A percentile compares a stretch with the other conserved stretches of the same genome.
These are phyloP conservation scores for Cantharis nigra DNA, from an alignment of 2,888 invertebrate genomes.

Conservation along the genomic window DNA sequence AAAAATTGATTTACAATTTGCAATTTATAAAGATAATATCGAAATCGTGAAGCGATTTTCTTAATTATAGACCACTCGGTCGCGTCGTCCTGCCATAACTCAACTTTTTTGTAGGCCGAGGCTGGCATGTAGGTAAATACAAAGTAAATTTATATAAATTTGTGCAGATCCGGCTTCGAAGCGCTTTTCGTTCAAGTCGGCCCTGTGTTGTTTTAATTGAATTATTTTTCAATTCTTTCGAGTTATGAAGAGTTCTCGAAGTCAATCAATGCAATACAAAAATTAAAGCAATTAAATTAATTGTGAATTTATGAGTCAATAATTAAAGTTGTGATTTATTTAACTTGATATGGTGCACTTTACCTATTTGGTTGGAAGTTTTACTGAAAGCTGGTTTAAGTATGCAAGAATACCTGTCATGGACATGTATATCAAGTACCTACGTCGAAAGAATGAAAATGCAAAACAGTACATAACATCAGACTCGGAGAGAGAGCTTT, in stretches of 20 bases:
- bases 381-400: neutral
- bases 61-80: neutral
- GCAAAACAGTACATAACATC: constrained; percentile 2
- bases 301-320: neutral
- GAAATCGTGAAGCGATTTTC: neutral
- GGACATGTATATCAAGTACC: neutral
- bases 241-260: neutral
- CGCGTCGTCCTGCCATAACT: neutral
- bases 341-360: neutral
- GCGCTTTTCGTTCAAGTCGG: neutral
- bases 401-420: neutral
- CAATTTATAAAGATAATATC: neutral
- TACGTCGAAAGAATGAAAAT: neutral
- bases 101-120: neutral
- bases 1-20: constrained; percentile 2
- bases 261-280: neutral
- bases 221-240: neutral
- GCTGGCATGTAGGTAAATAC: neutral
- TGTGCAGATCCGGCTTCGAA: neutral
- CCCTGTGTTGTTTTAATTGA: neutral
- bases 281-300: neutral
- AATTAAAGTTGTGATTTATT: neutral
- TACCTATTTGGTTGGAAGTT: neutral
- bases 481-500: neutral
- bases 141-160: neutral